These are phyloP conservation scores for Malurus melanocephalus DNA, from an alignment of 2,113 vertebrate species.

Conservation along the genomic window DNA sequence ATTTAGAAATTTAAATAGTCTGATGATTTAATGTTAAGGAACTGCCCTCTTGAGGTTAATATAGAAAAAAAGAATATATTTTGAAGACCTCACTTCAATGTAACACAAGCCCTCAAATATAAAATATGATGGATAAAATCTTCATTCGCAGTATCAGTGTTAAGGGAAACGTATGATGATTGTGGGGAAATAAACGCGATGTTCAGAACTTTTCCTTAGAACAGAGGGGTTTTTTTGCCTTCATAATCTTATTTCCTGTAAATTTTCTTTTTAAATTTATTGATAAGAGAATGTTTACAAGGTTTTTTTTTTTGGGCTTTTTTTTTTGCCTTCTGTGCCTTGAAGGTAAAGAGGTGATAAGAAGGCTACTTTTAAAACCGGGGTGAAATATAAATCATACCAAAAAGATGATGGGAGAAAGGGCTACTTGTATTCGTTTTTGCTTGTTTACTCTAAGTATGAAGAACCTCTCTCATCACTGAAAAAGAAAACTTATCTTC, in stretches of 20 bases:
- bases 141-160: neutral
- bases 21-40: conserved; percentile 6
- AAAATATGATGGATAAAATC: neutral
- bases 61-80: neutral
- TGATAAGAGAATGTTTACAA: neutral
- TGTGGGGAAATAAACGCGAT: neutral
- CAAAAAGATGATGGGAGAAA: neutral
- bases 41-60: neutral
- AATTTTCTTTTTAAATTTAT: neutral
- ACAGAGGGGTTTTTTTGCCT: neutral
- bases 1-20: conserved; percentile 4
- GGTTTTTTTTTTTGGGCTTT: neutral
- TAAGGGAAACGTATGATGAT: neutral
- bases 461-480: neutral
- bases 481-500: neutral
- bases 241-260: neutral
- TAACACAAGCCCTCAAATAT: neutral
- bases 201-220: neutral
- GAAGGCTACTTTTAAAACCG: neutral
- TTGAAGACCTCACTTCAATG: neutral
- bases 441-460: neutral
- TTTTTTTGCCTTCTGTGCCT: neutral
- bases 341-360: neutral
- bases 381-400: neutral
- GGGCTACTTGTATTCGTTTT: neutral